These are phyloP conservation scores for Cyclophora albipunctata DNA, from an alignment of 2,888 invertebrate species.

Conservation along the genomic window DNA sequence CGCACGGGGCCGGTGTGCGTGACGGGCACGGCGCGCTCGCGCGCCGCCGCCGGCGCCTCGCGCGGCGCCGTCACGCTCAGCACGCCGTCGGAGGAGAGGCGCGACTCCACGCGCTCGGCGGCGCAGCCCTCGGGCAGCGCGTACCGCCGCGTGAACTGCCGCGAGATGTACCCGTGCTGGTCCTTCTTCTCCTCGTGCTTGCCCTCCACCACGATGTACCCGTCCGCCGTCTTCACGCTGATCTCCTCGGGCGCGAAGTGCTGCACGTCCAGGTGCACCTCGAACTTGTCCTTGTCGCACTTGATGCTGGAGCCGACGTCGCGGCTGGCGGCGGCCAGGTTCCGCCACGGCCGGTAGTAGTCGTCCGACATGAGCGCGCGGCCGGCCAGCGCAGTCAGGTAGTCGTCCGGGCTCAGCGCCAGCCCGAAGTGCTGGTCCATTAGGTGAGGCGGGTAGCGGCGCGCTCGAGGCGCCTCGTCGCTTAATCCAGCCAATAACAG, in stretches of 20 bases:
- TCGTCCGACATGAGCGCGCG: constrained; percentile 12
- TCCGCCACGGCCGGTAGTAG: constrained; percentile 39
- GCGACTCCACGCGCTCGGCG: constrained; percentile 77
- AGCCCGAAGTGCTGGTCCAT: constrained; percentile 59
- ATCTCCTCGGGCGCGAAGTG: constrained; percentile 83
- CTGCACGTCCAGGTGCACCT: constrained; percentile 79
- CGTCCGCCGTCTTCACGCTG: constrained; percentile 80
- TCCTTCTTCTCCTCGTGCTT: constrained; percentile 83
- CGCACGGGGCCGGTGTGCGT: constrained; percentile 58
- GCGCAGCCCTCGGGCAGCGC: constrained; percentile 80
- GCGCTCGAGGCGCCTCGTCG: constrained; percentile 36
- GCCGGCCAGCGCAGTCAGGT: constrained; percentile 9
- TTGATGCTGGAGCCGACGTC: constrained; percentile 63
- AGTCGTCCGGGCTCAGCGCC: constrained; percentile 47
- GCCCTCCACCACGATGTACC: constrained; percentile 79
- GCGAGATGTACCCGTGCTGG: constrained; percentile 79
- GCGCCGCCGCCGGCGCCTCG: neutral
- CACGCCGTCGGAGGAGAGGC: constrained; percentile 81
- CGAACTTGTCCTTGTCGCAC: constrained; percentile 39
- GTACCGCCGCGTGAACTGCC: constrained; percentile 82
- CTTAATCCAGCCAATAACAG: constrained; percentile 25
- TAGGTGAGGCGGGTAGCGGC: constrained; percentile 25
- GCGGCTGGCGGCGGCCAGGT: constrained; percentile 43
- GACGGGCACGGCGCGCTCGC: constrained; percentile 64
- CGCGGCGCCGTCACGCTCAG: constrained; percentile 26